Conservation (phyloP, 2,888 invertebrate genomes). For the Petrolisthes manimaculis region DNA sequence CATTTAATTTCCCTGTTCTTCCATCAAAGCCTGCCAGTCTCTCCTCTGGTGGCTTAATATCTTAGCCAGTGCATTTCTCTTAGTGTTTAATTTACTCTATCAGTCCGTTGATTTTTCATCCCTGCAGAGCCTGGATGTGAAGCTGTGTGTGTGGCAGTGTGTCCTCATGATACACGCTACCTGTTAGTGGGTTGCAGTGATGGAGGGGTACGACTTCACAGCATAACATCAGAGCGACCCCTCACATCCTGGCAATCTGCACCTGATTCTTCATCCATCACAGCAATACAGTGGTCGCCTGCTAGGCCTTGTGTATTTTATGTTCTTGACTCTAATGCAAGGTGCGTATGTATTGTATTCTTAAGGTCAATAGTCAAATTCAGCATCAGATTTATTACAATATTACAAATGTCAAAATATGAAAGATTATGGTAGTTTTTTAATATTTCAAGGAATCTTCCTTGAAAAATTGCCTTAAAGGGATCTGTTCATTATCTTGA, state of each 20-base stretch:
- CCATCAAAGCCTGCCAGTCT: too few species aligned
- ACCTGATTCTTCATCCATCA: conserved; percentile 54
- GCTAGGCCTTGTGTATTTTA: conserved; percentile 66
- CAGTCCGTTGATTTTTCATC: neutral
- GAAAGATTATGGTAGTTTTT: too few species aligned
- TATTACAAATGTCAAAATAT: neutral
- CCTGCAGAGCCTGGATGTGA: conserved; percentile 58
- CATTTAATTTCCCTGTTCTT: too few species aligned
- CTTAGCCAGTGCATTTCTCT: too few species aligned
- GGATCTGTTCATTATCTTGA: too few species aligned
- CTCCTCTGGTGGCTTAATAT: too few species aligned
- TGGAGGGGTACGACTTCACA: conserved; percentile 64
- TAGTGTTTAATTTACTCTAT: too few species aligned
- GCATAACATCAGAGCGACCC: conserved; percentile 44
- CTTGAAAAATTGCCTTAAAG: too few species aligned
- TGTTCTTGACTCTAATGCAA: conserved; percentile 59
- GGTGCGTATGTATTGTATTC: conserved; percentile 25
- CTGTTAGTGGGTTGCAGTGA: conserved; percentile 63
- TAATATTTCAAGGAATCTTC: too few species aligned
- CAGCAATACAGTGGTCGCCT: conserved; percentile 62
- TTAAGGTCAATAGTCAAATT: neutral
- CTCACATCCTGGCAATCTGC: conserved; percentile 64
- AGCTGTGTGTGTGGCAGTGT: conserved; percentile 60
- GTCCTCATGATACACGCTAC: conserved; percentile 63
- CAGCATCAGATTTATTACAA: neutral